Evolutionary conservation across 2,888 invertebrate species (phyloP), one percentile per base, ranked within the genome.

Genomic region (Amphipoea lucens): DNA sequence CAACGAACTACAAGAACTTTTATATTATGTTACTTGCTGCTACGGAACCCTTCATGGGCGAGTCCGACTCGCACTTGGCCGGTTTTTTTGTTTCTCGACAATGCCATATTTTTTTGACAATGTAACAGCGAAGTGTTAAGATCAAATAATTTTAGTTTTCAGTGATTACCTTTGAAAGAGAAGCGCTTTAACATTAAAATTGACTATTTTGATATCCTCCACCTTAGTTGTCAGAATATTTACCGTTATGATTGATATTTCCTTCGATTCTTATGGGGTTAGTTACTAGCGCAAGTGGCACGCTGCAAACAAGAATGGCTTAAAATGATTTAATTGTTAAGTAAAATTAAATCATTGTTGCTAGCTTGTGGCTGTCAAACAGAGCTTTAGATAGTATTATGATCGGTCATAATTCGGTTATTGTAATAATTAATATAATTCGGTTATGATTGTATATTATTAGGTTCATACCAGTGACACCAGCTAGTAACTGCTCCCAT

Each of bases 71-170:
- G n/a, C n/a, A n/a, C n/a, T n/a, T n/a, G n/a, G n/a, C n/a, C n/a
- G n/a, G n/a, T n/a, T n/a, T n/a, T n/a, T 17, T 51, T 54, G 42
- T 40, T 42, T 57, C 63, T 60, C 23, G 60, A 65, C 6, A 65
- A 36, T 62, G 66, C 17, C 9, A 54, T 29, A 45, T 17, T 75
- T 83, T 17, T 68, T 75, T 76, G 79, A 87, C 76, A 87, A 84
- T 76, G 42, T 74, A 76, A 71, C 65, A 76, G 62, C 67, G 1
- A 40, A 23, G 6, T 60, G 11, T 42, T 65, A 29, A 36, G 0
- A 54, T 40, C 7, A 67, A 40, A 42, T 68, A 5, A 7, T 57
- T 67, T 54, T 45, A 81, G 5, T 45, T n/a, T 54, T 51, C 12
- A 65, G 54, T 45, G 23, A 23, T n/a, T 40, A 17, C 14, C 7